Base-by-base conservation (phyloP, 2,888 invertebrate genomes). In the Meliscaeva auricollis region DNA sequence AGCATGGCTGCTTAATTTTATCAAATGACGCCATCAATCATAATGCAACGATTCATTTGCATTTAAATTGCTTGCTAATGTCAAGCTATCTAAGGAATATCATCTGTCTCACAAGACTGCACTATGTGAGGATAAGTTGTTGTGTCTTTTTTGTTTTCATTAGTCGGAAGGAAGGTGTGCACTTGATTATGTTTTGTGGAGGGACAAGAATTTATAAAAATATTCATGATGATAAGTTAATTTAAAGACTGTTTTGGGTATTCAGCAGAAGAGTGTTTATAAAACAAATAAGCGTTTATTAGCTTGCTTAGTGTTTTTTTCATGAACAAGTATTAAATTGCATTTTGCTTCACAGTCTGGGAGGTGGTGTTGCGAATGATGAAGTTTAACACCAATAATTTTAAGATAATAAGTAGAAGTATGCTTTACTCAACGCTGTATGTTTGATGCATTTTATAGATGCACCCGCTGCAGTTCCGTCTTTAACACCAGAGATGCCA, bases 21-120 rank as follows among this genome's bases (percentile, higher is more conserved):
- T 89, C 88, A 90, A 90, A 90, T 90, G 89, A 88, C 90, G 89
- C 89, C 90, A 91, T 91, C 91, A 90, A 91, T 91, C 91, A 91
- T 89, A 88, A 81, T 81, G 87, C 85, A 88, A 87, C 87, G 87
- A 88, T 87, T 89, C 89, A 91, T 91, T 91, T 92, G 91, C 91
- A 91, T 92, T 91, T 91, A 91, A 91, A 92, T 91, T 91, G 91
- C 91, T 88, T 91, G 91, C 91, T 91, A 92, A 91, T 91, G 91
- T 91, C 90, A 89, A 89, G 89, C 90, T 91, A 91, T 91, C 91
- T 89, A 89, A 90, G 89, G 88, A 89, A 90, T 89, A 91, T 90
- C 91, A 91, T 91, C 91, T 82, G 88, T 88, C 87, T 88, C 88
- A 38, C 13, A 9, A 13, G 88, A 15, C 20, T 69, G n/a, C n/a